These are phyloP conservation scores for Rambutsinella grinnellia DNA, from an alignment of 2,888 invertebrate genomes.

Conservation along the genomic window DNA sequence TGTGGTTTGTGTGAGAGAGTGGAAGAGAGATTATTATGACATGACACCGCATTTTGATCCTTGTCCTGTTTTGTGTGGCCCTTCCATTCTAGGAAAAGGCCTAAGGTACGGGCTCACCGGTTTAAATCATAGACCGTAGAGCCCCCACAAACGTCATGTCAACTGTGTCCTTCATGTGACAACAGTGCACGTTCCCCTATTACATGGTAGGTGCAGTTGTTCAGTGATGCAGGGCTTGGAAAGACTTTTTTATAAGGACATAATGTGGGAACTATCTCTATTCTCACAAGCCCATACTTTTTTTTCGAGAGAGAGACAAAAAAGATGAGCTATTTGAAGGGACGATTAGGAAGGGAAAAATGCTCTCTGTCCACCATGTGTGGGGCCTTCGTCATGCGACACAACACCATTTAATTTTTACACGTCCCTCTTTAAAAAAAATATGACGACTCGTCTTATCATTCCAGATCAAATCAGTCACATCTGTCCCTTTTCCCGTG, in stretches of 20 bases:
- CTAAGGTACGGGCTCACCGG: not conserved
- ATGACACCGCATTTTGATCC: not conserved
- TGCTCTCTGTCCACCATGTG: constrained; percentile 1
- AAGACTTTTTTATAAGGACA: not conserved
- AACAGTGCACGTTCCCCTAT: not conserved
- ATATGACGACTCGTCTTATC: constrained; percentile 29
- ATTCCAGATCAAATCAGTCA: constrained; percentile 38
- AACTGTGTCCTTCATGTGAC: constrained; percentile 26
- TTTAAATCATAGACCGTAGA: not conserved
- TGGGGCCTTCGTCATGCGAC: constrained; percentile 21
- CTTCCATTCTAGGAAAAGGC: not conserved
- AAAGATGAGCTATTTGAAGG: not conserved
- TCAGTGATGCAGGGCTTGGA: not conserved
- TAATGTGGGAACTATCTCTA: not conserved
- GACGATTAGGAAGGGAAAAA: not conserved
- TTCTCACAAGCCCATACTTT: not conserved
- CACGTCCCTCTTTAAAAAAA: constrained; percentile 8
- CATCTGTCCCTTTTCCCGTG: constrained; percentile 25
- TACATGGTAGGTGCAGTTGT: not conserved
- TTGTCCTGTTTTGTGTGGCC: not conserved
- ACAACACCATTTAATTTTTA: constrained; percentile 16
- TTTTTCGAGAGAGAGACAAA: not conserved
- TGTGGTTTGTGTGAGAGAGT: not conserved
- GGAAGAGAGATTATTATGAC: not conserved
- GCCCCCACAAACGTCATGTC: constrained; percentile 16